A percentile compares a stretch with the other conserved stretches of the same genome.
Conservation (phyloP, 1,140 invertebrate genomes). For the Gonioctena quinquepunctata region DNA sequence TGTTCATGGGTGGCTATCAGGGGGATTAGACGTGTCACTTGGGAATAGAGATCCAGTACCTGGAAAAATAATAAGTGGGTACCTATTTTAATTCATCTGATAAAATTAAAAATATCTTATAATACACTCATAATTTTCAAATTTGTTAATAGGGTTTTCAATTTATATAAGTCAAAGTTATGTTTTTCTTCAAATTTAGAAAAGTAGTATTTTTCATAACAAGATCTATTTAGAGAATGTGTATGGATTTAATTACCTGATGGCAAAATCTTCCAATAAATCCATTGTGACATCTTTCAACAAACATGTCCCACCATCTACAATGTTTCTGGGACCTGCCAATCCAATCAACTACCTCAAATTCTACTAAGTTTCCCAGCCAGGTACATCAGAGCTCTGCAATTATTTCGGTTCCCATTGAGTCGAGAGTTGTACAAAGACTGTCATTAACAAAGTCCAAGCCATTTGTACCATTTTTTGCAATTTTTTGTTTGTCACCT, state of each 20-base stretch:
- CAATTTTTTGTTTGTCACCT: conserved; percentile 88
- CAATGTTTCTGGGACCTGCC: conserved; percentile 80
- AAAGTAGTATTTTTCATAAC: no score
- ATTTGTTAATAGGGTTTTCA: no score
- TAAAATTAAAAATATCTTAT: no score
- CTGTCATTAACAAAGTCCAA: conserved; percentile 99
- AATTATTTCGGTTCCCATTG: conserved; percentile 99
- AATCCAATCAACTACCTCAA: conserved; percentile 92
- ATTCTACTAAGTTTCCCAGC: conserved; percentile 95
- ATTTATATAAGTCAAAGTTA: no score
- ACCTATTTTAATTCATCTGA: background rate
- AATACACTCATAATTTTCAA: no score
- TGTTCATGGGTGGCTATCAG: conserved; percentile 57
- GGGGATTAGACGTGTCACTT: conserved; percentile 56
- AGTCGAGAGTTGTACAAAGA: conserved; percentile 94
- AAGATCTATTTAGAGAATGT: no score
- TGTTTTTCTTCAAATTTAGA: no score
- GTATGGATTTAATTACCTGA: conserved; percentile 73
- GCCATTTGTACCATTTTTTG: conserved; percentile 99
- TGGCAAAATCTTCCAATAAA: conserved; percentile 95
- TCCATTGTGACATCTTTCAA: conserved; percentile 95
- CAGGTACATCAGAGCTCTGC: conserved; percentile 95
- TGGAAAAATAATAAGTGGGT: conserved; percentile 33
- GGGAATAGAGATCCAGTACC: conserved; percentile 85
- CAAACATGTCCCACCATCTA: conserved; percentile 98